Evolutionary conservation across 2,797 vertebrate species (phyloP).

Genomic region (Nothura maculosa): DNA sequence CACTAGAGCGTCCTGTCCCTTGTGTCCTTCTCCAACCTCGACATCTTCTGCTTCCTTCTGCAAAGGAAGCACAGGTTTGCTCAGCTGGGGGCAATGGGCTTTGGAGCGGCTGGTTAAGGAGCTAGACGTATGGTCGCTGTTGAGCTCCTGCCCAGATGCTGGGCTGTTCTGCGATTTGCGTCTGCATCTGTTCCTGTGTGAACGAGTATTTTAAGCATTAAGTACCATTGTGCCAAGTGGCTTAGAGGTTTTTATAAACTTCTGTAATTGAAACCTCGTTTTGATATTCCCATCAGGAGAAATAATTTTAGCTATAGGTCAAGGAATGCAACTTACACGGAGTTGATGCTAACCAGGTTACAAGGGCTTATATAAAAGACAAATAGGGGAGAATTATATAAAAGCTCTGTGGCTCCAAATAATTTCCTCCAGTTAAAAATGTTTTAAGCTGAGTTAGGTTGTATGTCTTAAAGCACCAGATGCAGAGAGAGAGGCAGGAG

Average conservation of each 20-base stretch:
- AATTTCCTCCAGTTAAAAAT: not conserved
- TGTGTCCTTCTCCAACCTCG: not conserved
- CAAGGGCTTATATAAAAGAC: constrained; percentile 50
- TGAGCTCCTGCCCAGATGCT: too few species aligned
- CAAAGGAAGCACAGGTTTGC: not conserved
- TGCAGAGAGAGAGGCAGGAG: not conserved
- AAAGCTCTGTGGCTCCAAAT: not conserved
- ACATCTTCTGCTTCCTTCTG: not conserved
- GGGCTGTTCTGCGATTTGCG: not conserved
- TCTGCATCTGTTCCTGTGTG: not conserved
- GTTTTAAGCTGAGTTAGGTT: not conserved
- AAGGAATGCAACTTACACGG: constrained; percentile 16
- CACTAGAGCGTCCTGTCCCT: not conserved
- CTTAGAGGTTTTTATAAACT: not conserved
- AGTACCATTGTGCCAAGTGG: constrained; percentile 29
- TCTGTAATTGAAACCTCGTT: constrained; percentile 70
- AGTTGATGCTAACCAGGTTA: constrained; percentile 73
- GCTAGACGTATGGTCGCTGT: too few species aligned
- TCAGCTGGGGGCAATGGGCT: not conserved
- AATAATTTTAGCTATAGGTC: constrained; percentile 78
- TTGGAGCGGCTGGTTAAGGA: not conserved
- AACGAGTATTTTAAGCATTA: not conserved
- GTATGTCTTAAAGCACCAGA: not conserved
- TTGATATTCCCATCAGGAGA: constrained; percentile 65
- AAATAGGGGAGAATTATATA: constrained; percentile 6